Evolutionary conservation across 1,140 invertebrate genomes (phyloP), one percentile per base, ranked within the genome.

Genomic region (Cherax quadricarinatus): DNA sequence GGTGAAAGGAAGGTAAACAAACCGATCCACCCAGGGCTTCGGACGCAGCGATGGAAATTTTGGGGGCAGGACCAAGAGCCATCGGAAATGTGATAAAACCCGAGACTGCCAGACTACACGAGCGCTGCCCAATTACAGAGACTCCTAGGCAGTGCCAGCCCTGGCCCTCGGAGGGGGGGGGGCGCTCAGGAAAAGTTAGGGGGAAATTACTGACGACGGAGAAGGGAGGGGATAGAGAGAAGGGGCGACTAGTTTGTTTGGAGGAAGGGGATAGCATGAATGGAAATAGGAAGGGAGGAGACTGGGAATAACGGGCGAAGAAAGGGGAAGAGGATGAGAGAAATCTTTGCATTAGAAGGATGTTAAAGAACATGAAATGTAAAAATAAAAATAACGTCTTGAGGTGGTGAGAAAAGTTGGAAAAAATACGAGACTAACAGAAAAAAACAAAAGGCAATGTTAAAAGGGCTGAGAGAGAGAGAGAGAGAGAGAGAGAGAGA

Each of bases 41-140:
- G 66, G 75, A 91, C 88, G 85, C 70, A 84, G 89, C 89, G 84
- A 91, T 91, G 89, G 89, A 91, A 91, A 91, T 91, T 91, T 91
- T 78, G 89, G 89, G 89, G 89, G 89, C 89, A 91, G 89, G 75
- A 91, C 89, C 89, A 91, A 85, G 89, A 86, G 89, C 89, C 89
- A 91, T 91, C 89, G 89, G 89, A 91, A 91, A 91, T 91, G 89
- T 91, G 89, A 91, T 91, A 91, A 91, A 91, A 91, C 89, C 89
- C 89, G 89, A 86, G 89, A 91, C 89, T 85, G 83, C 89, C 57
- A 91, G 84, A 84, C 89, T 91, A 91, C 89, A 91, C 89, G 89
- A 91, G 51, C 89, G 78, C 89, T 80, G 89, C 83, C 89, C 89
- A 91, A 91, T 91, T 91, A 91, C 89, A 86, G 89, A 86, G 89